Base-by-base conservation (phyloP, 2,113 vertebrate genomes). In the Boleophthalmus pectinirostris region DNA sequence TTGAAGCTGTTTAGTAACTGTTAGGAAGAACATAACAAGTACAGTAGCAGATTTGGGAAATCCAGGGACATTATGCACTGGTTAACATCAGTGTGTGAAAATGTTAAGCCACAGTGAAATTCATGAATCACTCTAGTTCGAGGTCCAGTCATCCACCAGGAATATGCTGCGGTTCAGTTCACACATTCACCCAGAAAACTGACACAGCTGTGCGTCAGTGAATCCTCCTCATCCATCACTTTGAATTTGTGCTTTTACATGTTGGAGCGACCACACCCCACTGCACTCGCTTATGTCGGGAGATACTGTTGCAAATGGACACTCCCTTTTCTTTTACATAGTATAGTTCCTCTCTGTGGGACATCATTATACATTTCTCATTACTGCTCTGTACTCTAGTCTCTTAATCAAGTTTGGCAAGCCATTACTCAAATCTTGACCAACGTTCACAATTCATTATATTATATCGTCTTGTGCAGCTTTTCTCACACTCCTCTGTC, bases 91-190 rank as follows among this genome's bases (percentile, higher is more conserved):
- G 60, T 78, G 75, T 81, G 84, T 89, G 74, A 92, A 90, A 88
- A 74, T 46, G 33, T 33, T 72, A 71, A 67, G 69, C 79, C 73
- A 54, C 79, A 76, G 76, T 79, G 83, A 80, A 85, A 79, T 49
- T 18, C 3, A 49, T 90, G 89, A 92, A 81, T 92, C 90, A 92
- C 66, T 24, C 77, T 9, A 16, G 18, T 49, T 80, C 70, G 80
- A 25, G 21, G 66, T 78, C 69, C 56, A 85, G 82, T 90, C 84
- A 88, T 80, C 70, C 70, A 78, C 78, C 76, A 70, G 70, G 73
- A 80, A 84, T 64, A 79, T 83, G 78, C 84, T 85, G 80, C 79
- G 72, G 33, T 76, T 75, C 45, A 38, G 64, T 77, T 81, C 68
- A 68, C 13, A 47, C 64, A 77, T 53, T 10, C 29, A 76, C 60